Base-by-base conservation (phyloP, 2,888 invertebrate genomes). In the Polyommatus icarus region DNA sequence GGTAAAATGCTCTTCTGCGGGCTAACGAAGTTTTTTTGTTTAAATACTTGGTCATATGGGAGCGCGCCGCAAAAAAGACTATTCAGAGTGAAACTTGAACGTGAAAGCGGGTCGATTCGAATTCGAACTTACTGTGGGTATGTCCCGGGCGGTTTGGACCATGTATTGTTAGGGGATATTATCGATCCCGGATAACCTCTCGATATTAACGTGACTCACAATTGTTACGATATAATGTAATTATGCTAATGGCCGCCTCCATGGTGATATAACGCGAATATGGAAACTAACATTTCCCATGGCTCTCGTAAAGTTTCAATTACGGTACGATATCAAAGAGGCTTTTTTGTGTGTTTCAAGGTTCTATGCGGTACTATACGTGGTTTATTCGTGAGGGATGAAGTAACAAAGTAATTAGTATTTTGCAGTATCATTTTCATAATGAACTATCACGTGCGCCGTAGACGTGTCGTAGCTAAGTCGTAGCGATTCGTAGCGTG, bases 31-130 rank as follows among this genome's bases (percentile, higher is more conserved):
- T 76, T 67, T 76, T 76, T 76, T 76, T 76, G 76, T 76, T 76
- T 54, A 76, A 77, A 77, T 72, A 77, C 77, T 77, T 77, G 72
- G 54, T 36, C 77, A 32, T 72, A 72, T 77, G 77, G 77, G 77
- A 77, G 29, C 57, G 20, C 20, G 54, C 54, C 77, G 18, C 71
- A 77, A 73, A 77, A 77, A 77, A 72, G 77, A 72, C 77, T 24
- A 73, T 72, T 72, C 73, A 40, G 73, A 77, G 72, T 18, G 29
- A 75, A 75, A 75, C 72, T 73, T 36, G 72, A 72, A 72, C 77
- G 32, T 24, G 57, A 59, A 59, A 40, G 15, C 57, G 46, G 73
- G 72, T 59, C 71, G 77, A 46, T 77, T 61, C 73, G 57, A 77
- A 77, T 77, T 40, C 77, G 40, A 59, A 71, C 36, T 77, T 72